Base-by-base conservation (phyloP, 1,140 invertebrate genomes). In the Drosophila triauraria region DNA sequence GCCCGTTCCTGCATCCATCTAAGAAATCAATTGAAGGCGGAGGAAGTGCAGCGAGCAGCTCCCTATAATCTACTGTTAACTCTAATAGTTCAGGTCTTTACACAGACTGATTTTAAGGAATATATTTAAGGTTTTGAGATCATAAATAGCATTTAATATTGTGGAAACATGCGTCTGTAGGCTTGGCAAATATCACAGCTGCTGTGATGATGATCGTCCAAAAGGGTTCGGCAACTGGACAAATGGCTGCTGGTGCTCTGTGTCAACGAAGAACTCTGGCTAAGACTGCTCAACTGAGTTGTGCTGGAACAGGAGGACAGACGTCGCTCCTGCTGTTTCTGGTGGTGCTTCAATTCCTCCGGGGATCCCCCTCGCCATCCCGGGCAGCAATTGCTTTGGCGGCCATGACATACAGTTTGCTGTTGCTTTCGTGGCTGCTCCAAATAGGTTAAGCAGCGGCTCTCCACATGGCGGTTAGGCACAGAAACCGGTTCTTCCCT, bases 31-130 rank as follows among this genome's bases (percentile, higher is more conserved):
- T 42, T 93, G 20, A 42, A 51, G 13, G 47, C 38, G 1, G 57
- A 82, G 10, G 78, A 91, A 25, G 38, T 78, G 9, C 50, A 75
- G 13, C 79, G 82, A 8, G 92, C 91, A 6, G 75, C 77, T n/a
- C 91, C 92, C 17, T 93, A 87, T 35, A 93, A 93, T 57, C 70
- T 93, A 7, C 54, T 93, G 27, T 79, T 93, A 13, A 91, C 77
- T 6, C 43, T 93, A 0, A 91, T 92, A 60, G 74, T 70, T 0
- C 67, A 78, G 5, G 69, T 80, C 30, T 93, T 93, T 70, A 81
- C 40, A 7, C 92, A 93, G 51, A 56, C 62, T 12, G 92, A 93
- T 58, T 85, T 93, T 5, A 58, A 72, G 10, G 79, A 65, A 43
- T 87, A 87, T 27, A 58, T 87, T 20, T 80, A 69, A 75, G 43